phyloP scores from a whole-genome alignment of 2,888 invertebrate genomes.

The Epinotia ramella region DNA sequence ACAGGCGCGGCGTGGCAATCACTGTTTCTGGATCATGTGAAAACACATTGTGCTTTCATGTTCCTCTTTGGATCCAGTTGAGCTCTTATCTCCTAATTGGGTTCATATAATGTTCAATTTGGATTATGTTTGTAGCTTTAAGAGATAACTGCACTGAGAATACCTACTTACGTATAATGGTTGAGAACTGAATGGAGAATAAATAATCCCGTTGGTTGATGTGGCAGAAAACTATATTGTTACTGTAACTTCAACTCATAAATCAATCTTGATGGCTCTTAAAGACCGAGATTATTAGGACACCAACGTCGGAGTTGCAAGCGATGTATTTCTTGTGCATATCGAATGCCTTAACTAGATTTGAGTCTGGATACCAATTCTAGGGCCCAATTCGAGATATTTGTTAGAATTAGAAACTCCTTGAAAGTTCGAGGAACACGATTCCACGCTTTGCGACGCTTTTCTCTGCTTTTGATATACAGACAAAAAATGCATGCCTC shows the following conservation, averaged over 20 bases:
- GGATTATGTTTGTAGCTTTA: neutral
- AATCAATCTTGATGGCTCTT: neutral
- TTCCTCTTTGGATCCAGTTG: neutral
- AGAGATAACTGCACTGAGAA: neutral
- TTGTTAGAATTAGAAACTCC: too few species aligned
- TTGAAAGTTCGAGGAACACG: too few species aligned
- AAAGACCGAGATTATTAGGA: neutral
- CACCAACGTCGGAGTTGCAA: neutral
- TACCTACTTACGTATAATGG: neutral
- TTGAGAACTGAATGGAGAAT: neutral
- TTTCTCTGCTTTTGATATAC: too few species aligned
- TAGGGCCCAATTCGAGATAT: too few species aligned
- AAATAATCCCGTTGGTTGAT: neutral
- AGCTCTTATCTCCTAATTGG: neutral
- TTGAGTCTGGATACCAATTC: too few species aligned
- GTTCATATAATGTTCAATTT: too few species aligned
- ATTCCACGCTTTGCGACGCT: too few species aligned
- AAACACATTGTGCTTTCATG: neutral
- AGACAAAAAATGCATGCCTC: too few species aligned
- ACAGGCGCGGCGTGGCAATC: conserved; percentile 3
- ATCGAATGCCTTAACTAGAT: neutral
- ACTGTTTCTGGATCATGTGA: neutral
- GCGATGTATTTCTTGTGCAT: neutral
- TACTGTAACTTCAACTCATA: neutral
- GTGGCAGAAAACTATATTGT: too few species aligned